phyloP scores from a whole-genome alignment of 2,797 vertebrate genomes.

The Ceryle rudis region DNA sequence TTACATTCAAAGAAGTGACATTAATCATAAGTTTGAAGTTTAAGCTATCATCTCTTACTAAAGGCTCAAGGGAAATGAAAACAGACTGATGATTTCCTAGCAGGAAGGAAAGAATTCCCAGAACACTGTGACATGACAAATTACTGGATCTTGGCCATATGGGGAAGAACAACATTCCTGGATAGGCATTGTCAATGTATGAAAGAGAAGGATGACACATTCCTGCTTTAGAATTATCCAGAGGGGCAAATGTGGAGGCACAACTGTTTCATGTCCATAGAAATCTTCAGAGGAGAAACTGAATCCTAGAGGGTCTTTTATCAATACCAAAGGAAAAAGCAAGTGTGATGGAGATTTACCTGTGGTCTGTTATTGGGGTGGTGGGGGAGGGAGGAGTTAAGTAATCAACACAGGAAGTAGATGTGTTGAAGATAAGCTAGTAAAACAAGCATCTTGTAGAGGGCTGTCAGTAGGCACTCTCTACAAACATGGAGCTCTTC shows the following conservation, averaged over 20 bases:
- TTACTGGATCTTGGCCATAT: neutral
- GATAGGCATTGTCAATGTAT: neutral
- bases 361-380: neutral
- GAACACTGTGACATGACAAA: neutral
- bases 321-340: neutral
- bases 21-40: conserved; percentile 39
- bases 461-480: neutral
- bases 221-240: neutral
- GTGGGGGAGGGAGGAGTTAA: neutral
- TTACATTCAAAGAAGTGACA: neutral
- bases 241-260: neutral
- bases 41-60: neutral
- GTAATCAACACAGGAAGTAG: neutral
- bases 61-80: conserved; percentile 29
- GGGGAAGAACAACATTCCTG: neutral
- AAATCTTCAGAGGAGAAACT: neutral
- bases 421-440: neutral
- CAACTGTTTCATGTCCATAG: neutral
- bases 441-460: neutral
- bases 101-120: neutral
- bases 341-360: neutral
- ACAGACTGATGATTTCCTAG: conserved; percentile 23
- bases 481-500: neutral
- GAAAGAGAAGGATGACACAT: neutral
- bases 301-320: neutral